phyloP scores from a whole-genome alignment of 1,140 invertebrate species.

The Stegodyphus dumicola region DNA sequence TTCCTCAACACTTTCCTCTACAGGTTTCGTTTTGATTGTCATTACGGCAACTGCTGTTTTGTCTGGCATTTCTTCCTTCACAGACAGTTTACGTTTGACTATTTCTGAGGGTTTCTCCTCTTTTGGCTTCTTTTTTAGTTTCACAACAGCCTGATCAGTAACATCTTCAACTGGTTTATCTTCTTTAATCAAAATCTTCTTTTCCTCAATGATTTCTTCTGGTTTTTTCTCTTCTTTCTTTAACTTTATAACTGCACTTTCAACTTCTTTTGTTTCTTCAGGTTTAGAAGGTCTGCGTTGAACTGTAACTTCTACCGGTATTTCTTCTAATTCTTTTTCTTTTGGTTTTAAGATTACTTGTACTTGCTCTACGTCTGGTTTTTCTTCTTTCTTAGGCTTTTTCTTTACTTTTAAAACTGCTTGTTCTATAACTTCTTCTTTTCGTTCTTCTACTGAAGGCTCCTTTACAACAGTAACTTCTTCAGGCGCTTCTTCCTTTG shows the following conservation, averaged over 20 bases:
- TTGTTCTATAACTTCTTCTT: conserved; percentile 8
- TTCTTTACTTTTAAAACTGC: conserved; percentile 50
- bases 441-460: conserved; percentile 8
- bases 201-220: neutral
- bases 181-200: conserved; percentile 20
- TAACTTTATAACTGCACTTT: conserved; percentile 20
- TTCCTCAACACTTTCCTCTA: conserved; percentile 43
- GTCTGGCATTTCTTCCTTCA: conserved; percentile 19
- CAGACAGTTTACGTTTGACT: neutral
- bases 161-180: conserved; percentile 36
- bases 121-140: conserved; percentile 66
- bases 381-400: conserved; percentile 38
- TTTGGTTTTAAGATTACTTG: conserved; percentile 11
- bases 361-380: conserved; percentile 20
- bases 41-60: conserved; percentile 28
- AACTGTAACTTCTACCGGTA: conserved; percentile 23
- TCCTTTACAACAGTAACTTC: conserved; percentile 26
- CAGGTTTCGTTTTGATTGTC: conserved; percentile 50
- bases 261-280: conserved; percentile 66
- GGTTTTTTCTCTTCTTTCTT: conserved; percentile 30
- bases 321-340: conserved; percentile 44
- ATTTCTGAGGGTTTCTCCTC: conserved; percentile 61
- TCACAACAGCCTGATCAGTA: conserved; percentile 39
- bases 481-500: conserved; percentile 52
- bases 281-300: conserved; percentile 52